Percentiles rank a stretch among this genome's conserved stretches.
These are phyloP conservation scores for Datnioides undecimradiatus DNA, from an alignment of 2,113 vertebrate genomes.

Conservation along the genomic window DNA sequence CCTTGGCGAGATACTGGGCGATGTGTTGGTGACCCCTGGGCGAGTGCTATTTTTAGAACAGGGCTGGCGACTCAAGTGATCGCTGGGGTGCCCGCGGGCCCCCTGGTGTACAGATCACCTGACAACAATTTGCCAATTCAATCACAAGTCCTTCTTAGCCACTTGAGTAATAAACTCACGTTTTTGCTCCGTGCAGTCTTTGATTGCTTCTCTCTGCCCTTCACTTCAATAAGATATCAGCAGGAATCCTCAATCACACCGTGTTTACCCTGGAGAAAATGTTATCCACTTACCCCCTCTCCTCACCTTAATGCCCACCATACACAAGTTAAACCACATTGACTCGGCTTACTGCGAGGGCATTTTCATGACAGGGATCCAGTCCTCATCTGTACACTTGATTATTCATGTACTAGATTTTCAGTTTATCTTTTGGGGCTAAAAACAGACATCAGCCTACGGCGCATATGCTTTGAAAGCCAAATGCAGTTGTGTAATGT, in stretches of 20 bases:
- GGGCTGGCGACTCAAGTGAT: too few relatives aligned
- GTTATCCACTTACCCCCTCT: background rate
- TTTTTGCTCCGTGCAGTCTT: constrained; percentile 6
- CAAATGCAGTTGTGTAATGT: constrained; percentile 29
- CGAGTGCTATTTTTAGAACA: too few relatives aligned
- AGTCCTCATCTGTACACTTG: background rate
- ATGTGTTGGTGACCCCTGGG: too few relatives aligned
- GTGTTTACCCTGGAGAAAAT: constrained; percentile 38
- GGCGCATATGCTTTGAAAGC: constrained; percentile 25
- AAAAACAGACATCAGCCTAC: constrained; percentile 41
- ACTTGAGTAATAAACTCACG: constrained; percentile 16
- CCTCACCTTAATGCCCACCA: background rate
- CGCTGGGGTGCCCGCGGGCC: too few relatives aligned
- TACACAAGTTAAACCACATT: background rate
- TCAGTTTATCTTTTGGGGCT: constrained; percentile 43
- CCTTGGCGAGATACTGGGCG: too few relatives aligned
- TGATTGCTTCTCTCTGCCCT: constrained; percentile 21
- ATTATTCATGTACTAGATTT: constrained; percentile 38
- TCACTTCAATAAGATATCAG: constrained; percentile 19
- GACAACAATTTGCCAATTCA: too few relatives aligned
- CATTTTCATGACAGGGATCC: background rate
- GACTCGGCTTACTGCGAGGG: constrained; percentile 8
- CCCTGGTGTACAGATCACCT: too few relatives aligned
- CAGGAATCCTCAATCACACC: constrained; percentile 31
- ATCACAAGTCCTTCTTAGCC: background rate